Conservation (phyloP, 2,888 invertebrate genomes). For the Drosophila neotestacea region DNA sequence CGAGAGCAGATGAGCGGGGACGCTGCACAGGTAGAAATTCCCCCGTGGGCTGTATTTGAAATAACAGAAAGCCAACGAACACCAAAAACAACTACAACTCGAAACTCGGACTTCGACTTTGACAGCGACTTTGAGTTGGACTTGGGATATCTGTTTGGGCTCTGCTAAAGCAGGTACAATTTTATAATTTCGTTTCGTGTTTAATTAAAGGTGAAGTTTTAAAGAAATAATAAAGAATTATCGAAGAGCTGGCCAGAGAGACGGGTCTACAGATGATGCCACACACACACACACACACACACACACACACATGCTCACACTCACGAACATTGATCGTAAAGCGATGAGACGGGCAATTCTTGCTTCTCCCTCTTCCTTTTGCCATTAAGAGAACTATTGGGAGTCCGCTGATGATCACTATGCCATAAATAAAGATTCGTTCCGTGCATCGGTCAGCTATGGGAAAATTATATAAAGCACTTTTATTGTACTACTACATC, state of each 20-base stretch:
- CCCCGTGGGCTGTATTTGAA: constrained; percentile 56
- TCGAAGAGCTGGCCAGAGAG: constrained; percentile 60
- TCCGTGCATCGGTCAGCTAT: constrained; percentile 69
- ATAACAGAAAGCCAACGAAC: constrained; percentile 25
- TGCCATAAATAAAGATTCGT: constrained; percentile 81
- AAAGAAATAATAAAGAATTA: constrained; percentile 82
- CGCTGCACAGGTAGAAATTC: constrained; percentile 70
- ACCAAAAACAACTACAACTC: constrained; percentile 22
- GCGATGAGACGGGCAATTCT: constrained; percentile 59
- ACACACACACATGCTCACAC: constrained; percentile 17
- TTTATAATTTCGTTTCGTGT: constrained; percentile 82
- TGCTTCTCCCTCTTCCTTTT: constrained; percentile 3
- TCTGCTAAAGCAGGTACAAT: constrained; percentile 78
- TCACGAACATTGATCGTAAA: constrained; percentile 71
- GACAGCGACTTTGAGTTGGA: constrained; percentile 32
- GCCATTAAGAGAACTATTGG: constrained; percentile 38
- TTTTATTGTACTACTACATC: constrained; percentile 60
- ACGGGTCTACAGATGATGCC: constrained; percentile 61
- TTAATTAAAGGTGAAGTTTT: constrained; percentile 82
- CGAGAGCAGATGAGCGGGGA: constrained; percentile 58
- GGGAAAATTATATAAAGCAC: constrained; percentile 72
- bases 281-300: constrained; percentile 41
- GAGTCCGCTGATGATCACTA: constrained; percentile 73
- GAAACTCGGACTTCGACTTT: constrained; percentile 30
- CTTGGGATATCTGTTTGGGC: constrained; percentile 30